phyloP scores from a whole-genome alignment of 2,888 invertebrate genomes.

The Lasius fuliginosus region DNA sequence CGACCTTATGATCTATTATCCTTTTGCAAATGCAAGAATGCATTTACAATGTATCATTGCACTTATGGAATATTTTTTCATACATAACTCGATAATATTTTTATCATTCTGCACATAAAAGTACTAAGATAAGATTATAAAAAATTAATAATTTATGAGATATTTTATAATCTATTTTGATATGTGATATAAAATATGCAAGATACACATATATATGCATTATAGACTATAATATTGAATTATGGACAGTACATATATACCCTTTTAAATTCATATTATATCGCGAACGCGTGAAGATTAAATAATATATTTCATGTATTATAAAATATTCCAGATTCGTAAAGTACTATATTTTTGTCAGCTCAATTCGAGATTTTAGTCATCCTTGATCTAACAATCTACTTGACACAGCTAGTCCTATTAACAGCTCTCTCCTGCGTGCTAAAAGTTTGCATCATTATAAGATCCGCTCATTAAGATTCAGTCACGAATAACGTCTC shows the following conservation, averaged over 20 bases:
- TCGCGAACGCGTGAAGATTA: not conserved
- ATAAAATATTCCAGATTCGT: not conserved
- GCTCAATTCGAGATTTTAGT: not conserved
- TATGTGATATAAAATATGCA: not conserved
- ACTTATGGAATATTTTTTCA: not conserved
- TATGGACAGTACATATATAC: not conserved
- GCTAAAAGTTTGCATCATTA: conserved; percentile 41
- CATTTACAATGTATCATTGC: not conserved
- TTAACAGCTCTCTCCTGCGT: conserved; percentile 26
- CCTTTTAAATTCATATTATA: not conserved
- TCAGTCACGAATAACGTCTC: conserved; percentile 51
- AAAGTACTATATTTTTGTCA: not conserved
- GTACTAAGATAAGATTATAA: not conserved
- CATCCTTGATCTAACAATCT: conserved; percentile 29
- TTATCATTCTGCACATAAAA: not conserved
- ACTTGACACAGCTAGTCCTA: conserved; percentile 21
- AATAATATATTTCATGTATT: not conserved
- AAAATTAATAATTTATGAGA: not conserved
- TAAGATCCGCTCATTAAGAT: conserved; percentile 33
- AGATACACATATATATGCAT: not conserved
- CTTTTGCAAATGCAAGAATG: not conserved
- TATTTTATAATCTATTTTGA: not conserved
- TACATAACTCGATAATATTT: not conserved
- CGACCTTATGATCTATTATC: not conserved
- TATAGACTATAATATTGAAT: not conserved